phyloP scores from a whole-genome alignment of 2,888 invertebrate species.

The Bimastos eiseni region DNA sequence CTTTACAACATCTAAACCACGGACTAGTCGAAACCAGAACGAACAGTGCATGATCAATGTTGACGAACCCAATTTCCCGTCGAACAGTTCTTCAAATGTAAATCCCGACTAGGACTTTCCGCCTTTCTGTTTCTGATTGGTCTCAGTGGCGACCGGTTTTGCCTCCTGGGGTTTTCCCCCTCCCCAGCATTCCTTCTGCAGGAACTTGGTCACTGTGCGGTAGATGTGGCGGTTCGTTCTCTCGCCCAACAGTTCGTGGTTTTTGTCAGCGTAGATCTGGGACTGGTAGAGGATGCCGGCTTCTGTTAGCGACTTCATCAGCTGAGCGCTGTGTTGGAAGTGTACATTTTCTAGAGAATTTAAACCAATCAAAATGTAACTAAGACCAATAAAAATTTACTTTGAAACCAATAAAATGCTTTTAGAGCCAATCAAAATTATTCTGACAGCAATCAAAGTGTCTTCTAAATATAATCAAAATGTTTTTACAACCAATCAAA shows the following conservation, averaged over 20 bases:
- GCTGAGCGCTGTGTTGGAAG: constrained; percentile 88
- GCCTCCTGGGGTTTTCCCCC: constrained; percentile 43
- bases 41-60: neutral
- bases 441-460: neutral
- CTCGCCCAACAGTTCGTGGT: constrained; percentile 82
- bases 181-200: constrained; percentile 69
- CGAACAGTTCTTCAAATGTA: neutral
- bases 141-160: constrained; percentile 22
- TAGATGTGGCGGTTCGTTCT: constrained; percentile 77
- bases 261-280: constrained; percentile 90
- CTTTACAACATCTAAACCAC: neutral
- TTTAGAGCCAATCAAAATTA: neutral
- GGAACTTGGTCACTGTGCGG: constrained; percentile 88
- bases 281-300: constrained; percentile 82
- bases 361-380: neutral
- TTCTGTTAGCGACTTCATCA: constrained; percentile 81
- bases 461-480: too few relatives aligned
- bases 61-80: neutral
- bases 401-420: neutral
- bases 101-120: constrained; percentile 9
- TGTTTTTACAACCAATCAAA: neutral
- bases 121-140: constrained; percentile 20
- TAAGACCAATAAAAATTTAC: neutral
- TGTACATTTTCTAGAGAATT: constrained; percentile 76
- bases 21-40: neutral